Base-by-base conservation (phyloP, 2,888 invertebrate genomes). In the Thecophora atra region DNA sequence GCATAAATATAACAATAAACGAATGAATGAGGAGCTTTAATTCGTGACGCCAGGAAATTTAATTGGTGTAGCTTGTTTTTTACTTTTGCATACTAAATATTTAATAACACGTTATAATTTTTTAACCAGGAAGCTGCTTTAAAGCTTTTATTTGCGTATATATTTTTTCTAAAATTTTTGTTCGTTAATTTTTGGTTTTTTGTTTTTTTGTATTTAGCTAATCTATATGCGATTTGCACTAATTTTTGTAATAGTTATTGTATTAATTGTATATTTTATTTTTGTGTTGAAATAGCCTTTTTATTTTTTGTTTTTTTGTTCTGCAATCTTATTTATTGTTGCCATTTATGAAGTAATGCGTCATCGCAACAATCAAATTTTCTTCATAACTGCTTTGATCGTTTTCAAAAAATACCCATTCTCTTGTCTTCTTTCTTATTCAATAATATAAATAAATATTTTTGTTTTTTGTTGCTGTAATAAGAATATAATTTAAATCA, bases 211-310 rank as follows among this genome's bases (percentile, higher is more conserved):
- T 51, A 51, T 51, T 62, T 44, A 44, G 8, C 44, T 56, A n/a
- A 67, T 24, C 26, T 60, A 42, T 65, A 51, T 64, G 37, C n/a
- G 42, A 28, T 70, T 8, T 62, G n/a, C 19, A 62, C 44, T n/a
- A 11, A n/a, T 28, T 65, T 65, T 69, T 69, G 68, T 24, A 58
- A 37, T 67, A 64, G n/a, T 37, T 42, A 62, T n/a, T n/a, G n/a
- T n/a, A n/a, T n/a, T n/a, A n/a, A n/a, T 37, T 8, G 11, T 37
- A 37, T 37, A 11, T 37, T 37, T 37, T 8, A 37, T 37, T 6
- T 37, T 37, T 6, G 11, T 37, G 37, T 37, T 37, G 37, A 11
- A 37, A 8, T 8, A 37, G 37, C 11, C 11, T 30, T 4, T 30
- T 30, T 30, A 30, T 30, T 30, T 30, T 30, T 30, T 30, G 30